Conservation (phyloP, 2,113 vertebrate species). For the Neolamprologus fasciatus region DNA sequence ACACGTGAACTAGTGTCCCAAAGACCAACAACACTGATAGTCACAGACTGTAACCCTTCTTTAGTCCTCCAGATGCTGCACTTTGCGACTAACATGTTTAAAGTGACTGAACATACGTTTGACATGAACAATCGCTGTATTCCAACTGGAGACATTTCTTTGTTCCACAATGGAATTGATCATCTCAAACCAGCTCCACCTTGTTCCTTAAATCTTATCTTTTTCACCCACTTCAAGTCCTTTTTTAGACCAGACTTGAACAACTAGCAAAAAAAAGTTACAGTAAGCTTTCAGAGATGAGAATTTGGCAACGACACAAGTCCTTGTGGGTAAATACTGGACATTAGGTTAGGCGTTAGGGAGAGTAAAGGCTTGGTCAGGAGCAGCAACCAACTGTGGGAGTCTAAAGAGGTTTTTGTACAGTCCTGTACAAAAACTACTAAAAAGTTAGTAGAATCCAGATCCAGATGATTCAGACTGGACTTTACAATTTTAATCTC, state of each 20-base stretch:
- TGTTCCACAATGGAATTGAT: not conserved
- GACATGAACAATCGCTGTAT: not conserved
- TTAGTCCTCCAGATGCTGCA: not conserved
- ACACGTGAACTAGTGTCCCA: not conserved
- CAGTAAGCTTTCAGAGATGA: not conserved
- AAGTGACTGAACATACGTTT: not conserved
- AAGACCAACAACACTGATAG: not conserved
- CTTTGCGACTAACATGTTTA: not conserved
- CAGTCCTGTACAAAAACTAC: not conserved
- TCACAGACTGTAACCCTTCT: not conserved
- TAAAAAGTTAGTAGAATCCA: not conserved
- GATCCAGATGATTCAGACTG: not conserved
- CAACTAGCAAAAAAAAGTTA: not conserved
- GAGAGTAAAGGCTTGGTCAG: conserved; percentile 9
- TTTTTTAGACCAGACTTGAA: not conserved
- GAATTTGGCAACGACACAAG: conserved; percentile 22
- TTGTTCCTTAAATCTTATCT: not conserved
- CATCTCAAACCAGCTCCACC: not conserved
- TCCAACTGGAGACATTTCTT: not conserved
- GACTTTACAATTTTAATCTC: not conserved
- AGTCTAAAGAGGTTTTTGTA: not conserved
- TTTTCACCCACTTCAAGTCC: not conserved
- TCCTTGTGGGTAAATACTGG: not conserved
- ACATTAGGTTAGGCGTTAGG: not conserved
- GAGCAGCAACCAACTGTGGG: conserved; percentile 7